Conservation (phyloP, 2,797 vertebrate genomes). For the Peromyscus attwateri region DNA sequence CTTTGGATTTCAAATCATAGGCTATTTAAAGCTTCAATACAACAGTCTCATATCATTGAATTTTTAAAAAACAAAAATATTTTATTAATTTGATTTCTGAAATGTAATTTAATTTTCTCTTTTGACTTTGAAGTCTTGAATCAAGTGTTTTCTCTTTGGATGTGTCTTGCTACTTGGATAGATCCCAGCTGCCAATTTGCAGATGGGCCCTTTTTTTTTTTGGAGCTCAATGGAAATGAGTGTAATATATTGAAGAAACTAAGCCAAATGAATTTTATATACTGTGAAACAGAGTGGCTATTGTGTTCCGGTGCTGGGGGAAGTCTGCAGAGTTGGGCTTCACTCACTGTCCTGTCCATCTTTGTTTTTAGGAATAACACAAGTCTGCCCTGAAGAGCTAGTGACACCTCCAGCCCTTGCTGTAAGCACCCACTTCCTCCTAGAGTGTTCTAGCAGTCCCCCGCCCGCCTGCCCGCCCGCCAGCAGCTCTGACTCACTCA, state of each 20-base stretch:
- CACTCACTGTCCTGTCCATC: slow-evolving; percentile 21
- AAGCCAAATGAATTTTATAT: slow-evolving; percentile 57
- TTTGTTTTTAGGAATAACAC: slow-evolving; percentile 72
- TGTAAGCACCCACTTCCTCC: not conserved
- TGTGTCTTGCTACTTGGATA: slow-evolving; percentile 41
- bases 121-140: slow-evolving; percentile 58
- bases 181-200: slow-evolving; percentile 46
- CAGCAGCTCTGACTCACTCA: not conserved
- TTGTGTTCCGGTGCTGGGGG: slow-evolving; percentile 25
- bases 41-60: not conserved
- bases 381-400: not conserved
- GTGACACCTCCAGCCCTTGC: slow-evolving; percentile 46
- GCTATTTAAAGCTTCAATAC: not conserved
- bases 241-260: slow-evolving; percentile 61
- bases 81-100: slow-evolving; percentile 63
- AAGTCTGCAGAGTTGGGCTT: slow-evolving; percentile 25
- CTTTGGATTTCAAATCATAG: slow-evolving; percentile 23
- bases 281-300: slow-evolving; percentile 62
- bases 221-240: slow-evolving; percentile 51
- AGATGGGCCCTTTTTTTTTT: not conserved
- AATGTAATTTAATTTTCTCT: slow-evolving; percentile 56
- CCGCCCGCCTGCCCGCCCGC: not conserved
- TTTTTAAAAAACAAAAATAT: not conserved
- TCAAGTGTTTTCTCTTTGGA: slow-evolving; percentile 30
- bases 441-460: not conserved